Evolutionary conservation across 2,113 vertebrate species (phyloP).

Genomic region (Rhodinocichla rosea): DNA sequence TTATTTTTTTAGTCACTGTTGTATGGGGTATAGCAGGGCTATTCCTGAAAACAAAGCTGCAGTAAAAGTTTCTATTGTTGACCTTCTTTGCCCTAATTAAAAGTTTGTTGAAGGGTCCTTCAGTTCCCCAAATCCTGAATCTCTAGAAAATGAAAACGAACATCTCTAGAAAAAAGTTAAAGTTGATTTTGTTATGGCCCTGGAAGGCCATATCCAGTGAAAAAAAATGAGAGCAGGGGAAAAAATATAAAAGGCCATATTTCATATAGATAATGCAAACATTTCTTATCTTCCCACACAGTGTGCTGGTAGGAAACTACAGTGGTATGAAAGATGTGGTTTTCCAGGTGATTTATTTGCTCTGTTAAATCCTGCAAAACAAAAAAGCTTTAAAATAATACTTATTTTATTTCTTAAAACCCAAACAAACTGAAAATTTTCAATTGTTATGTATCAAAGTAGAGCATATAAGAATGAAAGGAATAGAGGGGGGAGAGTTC

Average conservation of each 20-base stretch:
- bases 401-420: neutral
- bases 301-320: rapidly evolving
- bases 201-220: neutral
- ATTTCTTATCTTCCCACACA: neutral
- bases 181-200: neutral
- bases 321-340: neutral
- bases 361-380: neutral
- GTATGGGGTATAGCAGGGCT: neutral
- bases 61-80: neutral
- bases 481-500: neutral
- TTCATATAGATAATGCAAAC: neutral
- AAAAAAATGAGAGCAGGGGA: neutral
- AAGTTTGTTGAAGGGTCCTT: neutral
- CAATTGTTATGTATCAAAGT: neutral
- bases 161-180: neutral
- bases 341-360: neutral
- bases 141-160: neutral
- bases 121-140: neutral
- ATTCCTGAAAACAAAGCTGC: neutral
- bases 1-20: rapidly evolving
- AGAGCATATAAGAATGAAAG: neutral
- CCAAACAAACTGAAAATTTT: neutral
- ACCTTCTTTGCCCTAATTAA: neutral
- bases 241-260: neutral
- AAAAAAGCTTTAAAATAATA: neutral